Evolutionary conservation across 2,797 vertebrate genomes (phyloP), one percentile per base, ranked within the genome.

Genomic region (Moxostoma hubbsi): DNA sequence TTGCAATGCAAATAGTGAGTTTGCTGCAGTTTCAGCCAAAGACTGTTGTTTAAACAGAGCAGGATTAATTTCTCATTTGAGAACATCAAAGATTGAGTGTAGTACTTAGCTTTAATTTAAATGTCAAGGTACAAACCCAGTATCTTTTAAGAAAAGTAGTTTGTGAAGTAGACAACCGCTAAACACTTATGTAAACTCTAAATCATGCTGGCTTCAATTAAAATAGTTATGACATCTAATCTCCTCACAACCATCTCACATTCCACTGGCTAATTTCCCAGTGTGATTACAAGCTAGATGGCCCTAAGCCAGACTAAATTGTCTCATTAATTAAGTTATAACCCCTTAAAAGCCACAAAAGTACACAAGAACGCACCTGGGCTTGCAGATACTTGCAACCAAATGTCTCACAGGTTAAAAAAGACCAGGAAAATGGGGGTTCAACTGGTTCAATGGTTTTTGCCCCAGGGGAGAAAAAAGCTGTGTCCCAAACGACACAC

Each of bases 291-390:
- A 24, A 80, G 61, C 24, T 61, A 47, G 16, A 55, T 12, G 1
- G 1, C 45, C 49, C 18, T 45, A 64, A 70, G 64, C 53, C 9
- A 63, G 6, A 10, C 43, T 70, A 50, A 71, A 81, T 11, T 54
- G 45, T 47, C 16, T 55, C 66, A 46, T 36, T 36, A 36, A 36
- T 36, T 4, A 36, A 62, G 70, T 51, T 68, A 66, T 36, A 51
- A 70, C 69, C 16, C n/a, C 24, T 24, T 78, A 59, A 61, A 80
- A 80, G 46, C 65, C 54, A 77, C 73, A 54, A 73, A 81, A 68
- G 74, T 36, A 73, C 73, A 81, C 54, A 80, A 59, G 67, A 73
- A 82, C 6, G 7, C 4, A 54, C 72, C 45, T n/a, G 43, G 61
- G 61, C 70, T 71, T 53, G 79, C 75, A 75, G 65, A 74, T 49